Evolutionary conservation across 2,797 vertebrate species (phyloP).

Genomic region (Falco biarmicus): DNA sequence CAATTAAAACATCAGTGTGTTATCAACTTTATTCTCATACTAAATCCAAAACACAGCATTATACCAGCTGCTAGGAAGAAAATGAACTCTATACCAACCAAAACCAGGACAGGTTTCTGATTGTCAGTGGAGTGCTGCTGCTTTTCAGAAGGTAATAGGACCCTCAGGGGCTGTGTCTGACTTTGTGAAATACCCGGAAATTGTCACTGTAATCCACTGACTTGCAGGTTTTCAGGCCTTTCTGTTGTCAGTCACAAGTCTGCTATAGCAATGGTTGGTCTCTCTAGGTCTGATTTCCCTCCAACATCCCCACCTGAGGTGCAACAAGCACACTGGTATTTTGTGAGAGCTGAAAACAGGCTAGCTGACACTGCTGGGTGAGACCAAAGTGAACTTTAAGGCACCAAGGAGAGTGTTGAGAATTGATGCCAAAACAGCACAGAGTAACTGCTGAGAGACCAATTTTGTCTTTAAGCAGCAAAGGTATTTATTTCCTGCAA

Average conservation of each 20-base stretch:
- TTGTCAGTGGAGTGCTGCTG: background rate
- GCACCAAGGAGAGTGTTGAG: background rate
- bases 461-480: no score
- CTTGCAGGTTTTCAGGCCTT: background rate
- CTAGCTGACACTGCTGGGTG: background rate
- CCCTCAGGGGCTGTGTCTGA: background rate
- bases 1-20: no score
- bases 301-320: background rate
- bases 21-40: no score
- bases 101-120: background rate
- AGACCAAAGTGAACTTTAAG: background rate
- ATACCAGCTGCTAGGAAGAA: no score
- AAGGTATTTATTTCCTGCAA: no score
- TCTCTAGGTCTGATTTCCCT: background rate
- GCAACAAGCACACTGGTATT: background rate
- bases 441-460: no score
- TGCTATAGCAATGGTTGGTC: background rate
- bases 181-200: background rate
- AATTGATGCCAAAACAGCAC: background rate
- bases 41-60: no score
- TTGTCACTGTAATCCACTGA: background rate
- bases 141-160: background rate
- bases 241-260: background rate
- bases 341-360: background rate
- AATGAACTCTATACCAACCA: no score